These are phyloP conservation scores for Apodemus sylvaticus DNA, from an alignment of 2,113 vertebrate species.

Conservation along the genomic window DNA sequence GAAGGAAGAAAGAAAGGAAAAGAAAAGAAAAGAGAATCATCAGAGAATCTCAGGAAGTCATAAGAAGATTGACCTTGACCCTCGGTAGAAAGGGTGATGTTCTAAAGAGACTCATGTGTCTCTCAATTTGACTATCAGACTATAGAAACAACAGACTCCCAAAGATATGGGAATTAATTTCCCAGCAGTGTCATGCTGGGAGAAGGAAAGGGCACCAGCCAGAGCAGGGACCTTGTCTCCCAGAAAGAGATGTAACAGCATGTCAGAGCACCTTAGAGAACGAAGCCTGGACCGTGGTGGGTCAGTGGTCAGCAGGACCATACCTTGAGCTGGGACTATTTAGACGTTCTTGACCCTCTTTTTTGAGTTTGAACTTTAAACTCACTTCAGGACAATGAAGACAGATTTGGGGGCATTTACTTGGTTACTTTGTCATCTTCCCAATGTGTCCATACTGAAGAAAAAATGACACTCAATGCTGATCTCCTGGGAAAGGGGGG, in stretches of 20 bases:
- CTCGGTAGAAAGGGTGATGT: too few relatives aligned
- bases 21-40: too few relatives aligned
- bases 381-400: neutral
- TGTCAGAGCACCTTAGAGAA: neutral
- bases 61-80: neutral
- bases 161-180: neutral
- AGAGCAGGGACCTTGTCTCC: neutral
- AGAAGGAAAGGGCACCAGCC: neutral
- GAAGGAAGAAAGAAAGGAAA: too few relatives aligned
- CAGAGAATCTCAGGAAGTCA: slow-evolving; percentile 47
- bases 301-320: neutral
- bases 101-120: neutral
- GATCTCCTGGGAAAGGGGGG: neutral
- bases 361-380: neutral
- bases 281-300: neutral
- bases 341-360: neutral
- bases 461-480: neutral
- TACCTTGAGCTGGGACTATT: neutral
- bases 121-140: neutral
- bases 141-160: neutral
- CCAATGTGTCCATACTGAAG: neutral
- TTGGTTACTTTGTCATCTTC: neutral
- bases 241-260: neutral
- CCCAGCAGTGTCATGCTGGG: neutral
- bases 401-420: neutral